Base-by-base conservation (phyloP, 64 coral and sea anemone genomes). In the Pocillopora damicornis region DNA sequence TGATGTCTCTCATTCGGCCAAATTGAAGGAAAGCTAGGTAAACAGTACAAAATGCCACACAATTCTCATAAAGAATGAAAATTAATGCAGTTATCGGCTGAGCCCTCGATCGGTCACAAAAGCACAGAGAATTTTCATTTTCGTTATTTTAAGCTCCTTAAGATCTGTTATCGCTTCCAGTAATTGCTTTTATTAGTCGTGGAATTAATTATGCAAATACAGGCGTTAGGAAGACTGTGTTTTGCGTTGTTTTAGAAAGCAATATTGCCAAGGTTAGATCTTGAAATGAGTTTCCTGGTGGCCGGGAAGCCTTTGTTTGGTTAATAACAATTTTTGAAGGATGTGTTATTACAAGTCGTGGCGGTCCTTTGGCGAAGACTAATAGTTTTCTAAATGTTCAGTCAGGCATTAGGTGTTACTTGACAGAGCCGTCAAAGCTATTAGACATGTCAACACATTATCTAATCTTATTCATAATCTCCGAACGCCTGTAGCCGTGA, bases 381-480 rank as follows among this genome's bases (percentile, higher is more conserved):
- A 92, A 92, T 96, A 93, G 91, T 86, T 20, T 80, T 89, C 69
- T 88, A 84, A 90, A 92, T 93, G 89, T 79, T 80, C 78, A 62
- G 60, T 79, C 59, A 86, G 51, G 97, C 88, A 45, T 93, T 93
- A 80, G 89, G 90, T 92, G 90, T 94, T 93, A 83, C 92, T 99
- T 99, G 97, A 92, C 93, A 92, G 77, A 94, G 59, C 93, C 92
- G 97, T 99, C 97, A 88, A 74, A 35, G 79, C 93, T 75, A 93
- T 96, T 96, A 96, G 78, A 93, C 92, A 60, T 99, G 97, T 99
- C 97, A 99, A 93, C 97, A 99, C 90, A 87, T 90, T 90, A 90
- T 95, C 97, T 95, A 90, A 99, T 99, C 97, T 76, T 63, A 80
- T 80, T 86, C 85, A 93, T 98, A 89, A 92, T 86, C 37, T 83